These are phyloP conservation scores for Rhingia rostrata DNA, from an alignment of 2,888 invertebrate species.

Conservation along the genomic window DNA sequence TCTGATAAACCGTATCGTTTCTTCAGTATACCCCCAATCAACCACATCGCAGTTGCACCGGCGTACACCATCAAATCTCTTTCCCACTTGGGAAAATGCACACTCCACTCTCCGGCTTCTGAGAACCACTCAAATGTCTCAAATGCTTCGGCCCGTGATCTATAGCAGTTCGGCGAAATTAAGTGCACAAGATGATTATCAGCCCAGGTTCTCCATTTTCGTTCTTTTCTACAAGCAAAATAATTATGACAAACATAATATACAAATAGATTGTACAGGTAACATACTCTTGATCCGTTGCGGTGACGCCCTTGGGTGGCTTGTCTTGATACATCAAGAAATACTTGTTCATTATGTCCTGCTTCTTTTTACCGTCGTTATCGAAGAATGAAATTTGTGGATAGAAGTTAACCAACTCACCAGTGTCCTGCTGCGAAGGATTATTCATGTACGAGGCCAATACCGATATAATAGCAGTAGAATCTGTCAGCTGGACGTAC, in stretches of 20 bases:
- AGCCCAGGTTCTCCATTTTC: conserved; percentile 98
- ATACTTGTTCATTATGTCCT: conserved; percentile 93
- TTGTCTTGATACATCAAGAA: conserved; percentile 91
- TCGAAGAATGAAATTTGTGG: conserved; percentile 88
- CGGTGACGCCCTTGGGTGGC: conserved; percentile 84
- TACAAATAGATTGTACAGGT: background rate
- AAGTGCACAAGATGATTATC: conserved; percentile 95
- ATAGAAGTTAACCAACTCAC: conserved; percentile 90
- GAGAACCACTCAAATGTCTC: conserved; percentile 98
- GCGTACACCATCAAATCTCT: conserved; percentile 93
- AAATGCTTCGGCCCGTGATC: conserved; percentile 91
- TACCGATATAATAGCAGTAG: conserved; percentile 95
- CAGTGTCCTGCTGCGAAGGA: conserved; percentile 84
- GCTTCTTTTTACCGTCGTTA: conserved; percentile 87
- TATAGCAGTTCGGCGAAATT: conserved; percentile 98
- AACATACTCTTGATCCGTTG: conserved; percentile 85
- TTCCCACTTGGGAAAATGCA: conserved; percentile 94
- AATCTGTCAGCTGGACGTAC: conserved; percentile 95
- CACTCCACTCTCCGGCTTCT: conserved; percentile 95
- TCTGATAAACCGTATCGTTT: conserved; percentile 92
- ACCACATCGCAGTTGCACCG: conserved; percentile 96
- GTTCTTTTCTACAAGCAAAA: conserved; percentile 89
- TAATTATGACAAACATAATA: no score
- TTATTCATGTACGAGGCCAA: conserved; percentile 90
- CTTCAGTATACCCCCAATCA: conserved; percentile 94